Base-by-base conservation (phyloP, 92 coral and sea anemone species). In the Porites evermanni region DNA sequence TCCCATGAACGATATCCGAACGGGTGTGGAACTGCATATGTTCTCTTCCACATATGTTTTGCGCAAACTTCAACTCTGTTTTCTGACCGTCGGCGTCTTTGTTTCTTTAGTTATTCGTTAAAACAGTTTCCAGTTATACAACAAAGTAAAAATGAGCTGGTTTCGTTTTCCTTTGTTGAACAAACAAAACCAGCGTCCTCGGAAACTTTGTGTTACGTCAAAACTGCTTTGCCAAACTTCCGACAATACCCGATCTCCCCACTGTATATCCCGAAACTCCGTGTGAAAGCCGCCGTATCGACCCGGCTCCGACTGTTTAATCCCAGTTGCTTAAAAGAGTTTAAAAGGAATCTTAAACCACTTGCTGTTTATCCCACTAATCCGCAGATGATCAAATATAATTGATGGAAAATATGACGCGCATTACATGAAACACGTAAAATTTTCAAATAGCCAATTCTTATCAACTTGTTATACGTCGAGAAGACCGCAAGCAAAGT, bases 121-220 rank as follows among this genome's bases (percentile, higher is more conserved):
- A 64, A 23, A 17, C 59, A 4, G 8, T 26, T 70, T 58, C 58
- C 58, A 71, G 29, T 44, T 16, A 20, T n/a, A 44, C 68, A 61
- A 58, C 12, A 44, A 70, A 50, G 10, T 13, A 38, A 53, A 38
- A 29, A 21, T 59, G 61, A 19, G 67, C 67, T 10, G 20, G 26
- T 12, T 50, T 53, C 20, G 69, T 18, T 58, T 9, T 29, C 47
- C 75, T 56, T 81, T 81, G 86, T 70, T 53, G 9, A 70, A 59
- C 78, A 70, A 71, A 70, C 26, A 23, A 72, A 23, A 68, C 78
- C 32, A 70, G 78, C 50, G 69, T 19, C 32, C 7, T 47, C 77
- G 85, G 77, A 80, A 64, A 80, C 77, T 80, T 80, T 80, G 85
- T 53, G 67, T 21, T 70, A 72, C 86, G 78, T 70, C 78, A 70